Percentiles rank a stretch among this genome's conserved stretches.
phyloP scores from a whole-genome alignment of 2,113 vertebrate genomes.

The Semnornis frantzii region DNA sequence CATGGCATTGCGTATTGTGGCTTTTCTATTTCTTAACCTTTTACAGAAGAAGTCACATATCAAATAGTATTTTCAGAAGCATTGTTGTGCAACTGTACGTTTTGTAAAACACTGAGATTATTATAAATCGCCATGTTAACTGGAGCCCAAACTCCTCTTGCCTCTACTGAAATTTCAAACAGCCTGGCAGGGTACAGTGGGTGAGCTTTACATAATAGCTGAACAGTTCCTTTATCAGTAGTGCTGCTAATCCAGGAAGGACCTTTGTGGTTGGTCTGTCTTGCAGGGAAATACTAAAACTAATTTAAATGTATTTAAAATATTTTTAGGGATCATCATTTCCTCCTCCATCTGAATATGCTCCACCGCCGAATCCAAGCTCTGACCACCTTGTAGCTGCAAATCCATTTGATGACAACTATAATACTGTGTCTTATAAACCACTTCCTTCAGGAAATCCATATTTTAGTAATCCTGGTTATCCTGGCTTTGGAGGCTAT shows the following conservation, averaged over 20 bases:
- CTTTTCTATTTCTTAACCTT: neutral
- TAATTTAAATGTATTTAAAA: constrained; percentile 62
- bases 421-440: constrained; percentile 79
- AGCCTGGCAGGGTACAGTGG: neutral
- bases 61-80: neutral
- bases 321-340: constrained; percentile 78
- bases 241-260: neutral
- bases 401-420: constrained; percentile 89
- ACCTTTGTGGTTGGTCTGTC: neutral
- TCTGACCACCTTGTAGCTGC: constrained; percentile 86
- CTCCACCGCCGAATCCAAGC: constrained; percentile 85
- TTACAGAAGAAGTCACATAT: neutral
- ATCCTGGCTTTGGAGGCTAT: constrained; percentile 79
- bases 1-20: neutral
- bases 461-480: constrained; percentile 75
- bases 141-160: neutral
- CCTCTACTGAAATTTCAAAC: constrained; percentile 37
- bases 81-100: neutral
- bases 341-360: constrained; percentile 85
- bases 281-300: constrained; percentile 17
- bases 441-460: constrained; percentile 75
- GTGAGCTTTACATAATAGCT: constrained; percentile 1
- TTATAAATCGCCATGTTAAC: neutral
- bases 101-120: neutral
- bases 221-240: constrained; percentile 7